Evolutionary conservation across 2,797 vertebrate species (phyloP), one percentile per base, ranked within the genome.

Genomic region (Rousettus madagascariensis): DNA sequence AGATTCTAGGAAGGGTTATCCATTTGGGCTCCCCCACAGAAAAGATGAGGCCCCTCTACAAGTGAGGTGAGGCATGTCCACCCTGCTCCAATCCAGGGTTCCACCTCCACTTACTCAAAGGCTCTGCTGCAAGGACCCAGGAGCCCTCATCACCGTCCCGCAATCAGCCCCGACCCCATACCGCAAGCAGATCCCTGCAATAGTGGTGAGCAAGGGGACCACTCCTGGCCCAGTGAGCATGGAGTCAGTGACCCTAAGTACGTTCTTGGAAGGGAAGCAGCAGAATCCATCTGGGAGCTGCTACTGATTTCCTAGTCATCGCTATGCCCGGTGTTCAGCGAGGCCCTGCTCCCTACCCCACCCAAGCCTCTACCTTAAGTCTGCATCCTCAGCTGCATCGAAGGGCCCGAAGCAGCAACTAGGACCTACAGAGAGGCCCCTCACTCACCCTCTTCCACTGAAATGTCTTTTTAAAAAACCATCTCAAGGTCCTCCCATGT

Each of bases 81-180:
- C 94, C 91, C 94, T 95, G 82, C 69, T 88, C 87, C 95, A 74
- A 93, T 96, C 84, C 94, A 77, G 80, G 89, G 84, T 85, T 61
- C 93, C 86, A 91, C 85, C 46, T 87, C 55, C 69, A 91, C 49
- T 86, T 95, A 83, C 83, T 95, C 85, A 91, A 80, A 96, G 86
- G 68, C 61, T 90, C 75, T 93, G 74, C 46, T 90, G 33, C 83
- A 82, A 49, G 71, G 72, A 65, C 75, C 87, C 41, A 7, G 46
- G 61, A 59, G 75, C 57, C 75, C 71, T 83, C 33, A 12, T 28
- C 41, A 43, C 57, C 33, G n/a, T 51, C 53, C 79, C 74, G 41
- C 49, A 15, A 11, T 8, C 63, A 90, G 30, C 43, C 80, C 33
- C 30, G 49, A 57, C 66, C 65, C 41, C 19, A n/a, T 7, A 2